Percentiles rank a stretch among this genome's conserved stretches.
Evolutionary conservation across 1,140 invertebrate species (phyloP).

Genomic region (Popillia japonica): DNA sequence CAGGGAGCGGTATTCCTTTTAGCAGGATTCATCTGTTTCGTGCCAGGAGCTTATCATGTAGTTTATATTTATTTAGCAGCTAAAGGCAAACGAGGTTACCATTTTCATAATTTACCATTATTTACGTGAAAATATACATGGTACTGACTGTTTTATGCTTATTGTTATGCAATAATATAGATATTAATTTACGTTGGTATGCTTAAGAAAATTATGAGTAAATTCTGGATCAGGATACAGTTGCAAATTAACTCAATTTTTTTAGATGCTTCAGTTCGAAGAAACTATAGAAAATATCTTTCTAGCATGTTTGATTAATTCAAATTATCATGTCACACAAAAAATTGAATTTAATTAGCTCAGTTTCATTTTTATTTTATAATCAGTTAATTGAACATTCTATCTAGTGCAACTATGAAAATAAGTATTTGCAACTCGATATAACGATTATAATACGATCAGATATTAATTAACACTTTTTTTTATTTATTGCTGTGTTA

Average conservation of each 20-base stretch:
- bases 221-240: neutral
- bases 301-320: no score
- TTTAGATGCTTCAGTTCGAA: neutral
- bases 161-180: constrained; percentile 6
- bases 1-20: constrained; percentile 83
- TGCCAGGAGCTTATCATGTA: constrained; percentile 82
- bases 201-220: neutral
- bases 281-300: no score
- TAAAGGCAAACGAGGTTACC: constrained; percentile 80
- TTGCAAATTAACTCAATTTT: neutral
- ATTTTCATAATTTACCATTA: constrained; percentile 83
- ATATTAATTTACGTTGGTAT: constrained; percentile 13
- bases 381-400: no score
- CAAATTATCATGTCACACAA: no score
- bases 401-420: neutral
- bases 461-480: neutral
- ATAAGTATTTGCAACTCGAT: neutral
- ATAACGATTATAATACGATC: neutral
- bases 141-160: neutral
- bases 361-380: no score
- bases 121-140: constrained; percentile 65
- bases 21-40: constrained; percentile 82
- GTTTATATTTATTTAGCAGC: constrained; percentile 85
- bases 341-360: no score
- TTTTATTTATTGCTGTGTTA: neutral